A percentile compares a stretch with the other conserved stretches of the same genome.
phyloP scores from a whole-genome alignment of 2,113 vertebrate species.

The Syngnathoides biaculeatus region DNA sequence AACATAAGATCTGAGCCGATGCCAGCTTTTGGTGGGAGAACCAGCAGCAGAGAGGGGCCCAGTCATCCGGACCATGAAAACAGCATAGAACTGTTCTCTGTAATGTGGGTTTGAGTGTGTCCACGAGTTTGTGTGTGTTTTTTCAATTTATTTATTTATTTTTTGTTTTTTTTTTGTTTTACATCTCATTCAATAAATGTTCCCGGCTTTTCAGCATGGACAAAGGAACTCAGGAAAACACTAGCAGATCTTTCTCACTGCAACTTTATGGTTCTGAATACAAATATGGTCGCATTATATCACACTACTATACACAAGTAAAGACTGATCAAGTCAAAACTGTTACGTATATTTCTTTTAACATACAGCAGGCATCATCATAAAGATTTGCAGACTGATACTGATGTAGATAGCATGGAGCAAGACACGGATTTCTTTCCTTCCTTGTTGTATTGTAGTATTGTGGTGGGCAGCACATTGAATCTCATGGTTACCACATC shows the following conservation, averaged over 20 bases:
- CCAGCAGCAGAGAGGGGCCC: constrained; percentile 30
- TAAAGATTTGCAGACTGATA: neutral
- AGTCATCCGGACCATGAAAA: constrained; percentile 27
- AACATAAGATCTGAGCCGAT: constrained; percentile 30
- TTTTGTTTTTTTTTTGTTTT: too few relatives aligned
- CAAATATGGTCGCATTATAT: constrained; percentile 35
- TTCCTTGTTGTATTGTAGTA: too few relatives aligned
- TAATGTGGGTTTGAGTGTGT: constrained; percentile 2
- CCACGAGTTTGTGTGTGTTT: neutral
- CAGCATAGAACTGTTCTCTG: constrained; percentile 28
- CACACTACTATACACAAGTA: too few relatives aligned
- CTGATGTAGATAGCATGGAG: too few relatives aligned
- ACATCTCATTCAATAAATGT: constrained; percentile 44
- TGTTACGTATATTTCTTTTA: neutral
- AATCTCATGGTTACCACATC: too few relatives aligned
- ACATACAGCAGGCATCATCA: neutral
- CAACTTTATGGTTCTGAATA: constrained; percentile 31
- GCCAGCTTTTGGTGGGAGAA: constrained; percentile 41
- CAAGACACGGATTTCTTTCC: neutral
- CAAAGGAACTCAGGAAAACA: constrained; percentile 16
- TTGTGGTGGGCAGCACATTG: too few relatives aligned
- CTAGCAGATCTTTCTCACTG: constrained; percentile 9
- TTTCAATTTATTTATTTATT: neutral
- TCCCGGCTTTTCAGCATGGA: constrained; percentile 18
- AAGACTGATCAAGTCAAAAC: neutral